These are phyloP conservation scores for Argyresthia goedartella DNA, from an alignment of 2,888 invertebrate genomes.

Conservation along the genomic window DNA sequence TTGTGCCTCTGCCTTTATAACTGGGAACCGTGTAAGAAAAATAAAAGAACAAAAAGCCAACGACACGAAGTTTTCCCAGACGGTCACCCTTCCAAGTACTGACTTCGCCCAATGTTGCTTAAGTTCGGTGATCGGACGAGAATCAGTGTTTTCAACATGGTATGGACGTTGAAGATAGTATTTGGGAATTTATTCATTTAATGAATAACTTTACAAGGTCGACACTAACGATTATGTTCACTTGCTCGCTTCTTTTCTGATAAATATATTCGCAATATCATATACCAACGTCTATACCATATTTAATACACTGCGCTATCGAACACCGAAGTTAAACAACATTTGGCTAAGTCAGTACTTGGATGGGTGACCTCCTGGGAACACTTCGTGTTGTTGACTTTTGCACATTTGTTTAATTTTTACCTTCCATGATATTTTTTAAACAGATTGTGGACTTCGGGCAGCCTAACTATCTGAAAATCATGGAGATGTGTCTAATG, in stretches of 20 bases:
- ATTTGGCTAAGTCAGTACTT: conserved; percentile 50
- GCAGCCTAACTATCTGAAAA: conserved; percentile 79
- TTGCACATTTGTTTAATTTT: too few relatives aligned
- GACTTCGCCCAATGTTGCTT: conserved; percentile 54
- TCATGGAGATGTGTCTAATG: conserved; percentile 79
- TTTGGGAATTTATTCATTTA: background rate
- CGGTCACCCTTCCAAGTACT: conserved; percentile 21
- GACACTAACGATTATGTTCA: too few relatives aligned
- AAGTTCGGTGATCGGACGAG: conserved; percentile 61
- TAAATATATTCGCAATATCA: too few relatives aligned
- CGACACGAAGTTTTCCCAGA: conserved; percentile 19
- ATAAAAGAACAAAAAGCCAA: conserved; percentile 11
- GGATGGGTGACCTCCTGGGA: conserved; percentile 48
- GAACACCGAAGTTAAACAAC: conserved; percentile 60
- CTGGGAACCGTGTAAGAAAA: too few relatives aligned
- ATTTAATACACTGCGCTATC: conserved; percentile 28
- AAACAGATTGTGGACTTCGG: conserved; percentile 82
- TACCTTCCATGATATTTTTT: background rate
- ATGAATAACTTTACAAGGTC: background rate
- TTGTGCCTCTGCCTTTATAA: too few relatives aligned
- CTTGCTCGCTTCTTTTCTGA: too few relatives aligned
- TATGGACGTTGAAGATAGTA: conserved; percentile 36
- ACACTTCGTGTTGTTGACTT: conserved; percentile 13
- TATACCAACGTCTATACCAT: too few relatives aligned
- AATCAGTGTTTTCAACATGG: conserved; percentile 54